A percentile compares a stretch with the other conserved stretches of the same genome.
These are phyloP conservation scores for Epirrhoe tristata DNA, from an alignment of 2,888 invertebrate species.

Conservation along the genomic window DNA sequence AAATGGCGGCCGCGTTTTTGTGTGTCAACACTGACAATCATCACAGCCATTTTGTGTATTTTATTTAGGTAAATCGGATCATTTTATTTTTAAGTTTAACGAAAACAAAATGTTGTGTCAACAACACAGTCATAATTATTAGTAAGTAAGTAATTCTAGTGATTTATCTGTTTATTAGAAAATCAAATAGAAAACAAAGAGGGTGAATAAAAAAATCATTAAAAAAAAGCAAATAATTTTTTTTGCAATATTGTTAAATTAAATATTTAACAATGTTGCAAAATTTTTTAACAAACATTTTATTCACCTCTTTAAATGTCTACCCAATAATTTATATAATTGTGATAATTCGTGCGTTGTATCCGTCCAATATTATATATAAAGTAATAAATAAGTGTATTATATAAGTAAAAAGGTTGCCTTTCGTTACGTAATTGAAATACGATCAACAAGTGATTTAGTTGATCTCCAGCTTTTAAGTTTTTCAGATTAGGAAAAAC, in stretches of 20 bases:
- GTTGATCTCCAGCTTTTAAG: conserved; percentile 33
- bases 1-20: conserved; percentile 22
- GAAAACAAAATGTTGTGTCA: conserved; percentile 57
- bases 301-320: conserved; percentile 29
- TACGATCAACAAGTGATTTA: conserved; percentile 35
- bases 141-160: conserved; percentile 58
- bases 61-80: background rate
- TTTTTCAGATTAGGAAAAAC: conserved; percentile 12
- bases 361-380: conserved; percentile 57
- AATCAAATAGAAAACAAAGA: conserved; percentile 35
- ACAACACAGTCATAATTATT: conserved; percentile 72
- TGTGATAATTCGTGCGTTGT: conserved; percentile 72
- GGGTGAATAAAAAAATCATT: conserved; percentile 29
- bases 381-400: conserved; percentile 1
- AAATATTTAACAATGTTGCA: background rate
- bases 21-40: conserved; percentile 36
- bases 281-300: background rate
- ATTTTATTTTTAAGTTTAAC: conserved; percentile 40
- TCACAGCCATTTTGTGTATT: conserved; percentile 34
- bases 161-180: conserved; percentile 55
- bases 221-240: conserved; percentile 2
- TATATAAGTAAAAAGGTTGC: conserved; percentile 65
- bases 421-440: conserved; percentile 75
- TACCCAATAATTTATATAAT: conserved; percentile 34
- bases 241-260: background rate